A percentile compares a stretch with the other conserved stretches of the same genome.
Evolutionary conservation across 2,113 vertebrate genomes (phyloP).

Genomic region (Opisthocomus hoazin): DNA sequence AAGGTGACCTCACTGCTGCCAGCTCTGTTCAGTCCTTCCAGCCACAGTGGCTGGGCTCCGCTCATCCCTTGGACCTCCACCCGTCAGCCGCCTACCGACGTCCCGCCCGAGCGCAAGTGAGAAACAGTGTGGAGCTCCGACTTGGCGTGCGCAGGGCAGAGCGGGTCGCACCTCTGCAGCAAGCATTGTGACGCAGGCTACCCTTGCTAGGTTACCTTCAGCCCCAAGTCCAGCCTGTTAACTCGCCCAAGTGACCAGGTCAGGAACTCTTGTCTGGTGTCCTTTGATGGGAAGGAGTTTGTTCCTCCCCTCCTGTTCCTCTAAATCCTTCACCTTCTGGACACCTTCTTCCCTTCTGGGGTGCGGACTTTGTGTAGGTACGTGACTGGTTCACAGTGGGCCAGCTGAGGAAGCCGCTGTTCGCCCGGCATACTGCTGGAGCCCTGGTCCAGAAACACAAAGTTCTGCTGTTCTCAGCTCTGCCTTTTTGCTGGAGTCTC

Average conservation of each 20-base stretch:
- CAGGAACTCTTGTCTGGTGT: background rate
- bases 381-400: background rate
- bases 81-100: background rate
- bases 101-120: background rate
- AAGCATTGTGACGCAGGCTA: background rate
- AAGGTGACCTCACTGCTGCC: background rate
- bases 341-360: background rate
- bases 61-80: background rate
- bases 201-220: background rate
- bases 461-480: background rate
- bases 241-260: background rate
- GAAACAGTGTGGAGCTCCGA: too few species aligned
- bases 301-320: background rate
- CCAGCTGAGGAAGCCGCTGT: background rate
- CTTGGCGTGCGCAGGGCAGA: too few species aligned
- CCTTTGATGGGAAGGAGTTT: background rate
- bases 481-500: background rate
- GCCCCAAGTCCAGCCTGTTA: background rate
- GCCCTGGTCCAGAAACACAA: background rate
- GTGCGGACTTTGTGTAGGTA: background rate
- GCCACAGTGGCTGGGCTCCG: background rate
- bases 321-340: background rate
- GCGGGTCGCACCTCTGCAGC: background rate
- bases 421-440: background rate
- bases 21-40: fast-evolving